These are phyloP conservation scores for Euproctis similis DNA, from an alignment of 2,888 invertebrate genomes.

Conservation along the genomic window DNA sequence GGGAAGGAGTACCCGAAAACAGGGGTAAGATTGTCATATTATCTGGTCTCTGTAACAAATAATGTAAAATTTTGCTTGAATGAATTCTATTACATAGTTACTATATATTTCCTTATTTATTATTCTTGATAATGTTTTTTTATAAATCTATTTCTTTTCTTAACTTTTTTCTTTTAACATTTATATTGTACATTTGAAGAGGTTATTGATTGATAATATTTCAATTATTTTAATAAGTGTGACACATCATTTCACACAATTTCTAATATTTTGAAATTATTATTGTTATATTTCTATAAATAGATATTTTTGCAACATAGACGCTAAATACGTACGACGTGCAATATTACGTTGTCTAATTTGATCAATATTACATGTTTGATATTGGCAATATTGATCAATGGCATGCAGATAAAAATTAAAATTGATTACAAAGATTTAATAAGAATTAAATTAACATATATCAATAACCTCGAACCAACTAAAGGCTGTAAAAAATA, in stretches of 20 bases:
- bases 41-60: slow-evolving; percentile 25
- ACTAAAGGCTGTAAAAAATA: slow-evolving; percentile 45
- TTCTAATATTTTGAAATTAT: too few species aligned
- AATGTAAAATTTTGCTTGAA: slow-evolving; percentile 25
- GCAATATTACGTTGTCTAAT: too few species aligned
- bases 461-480: slow-evolving; percentile 19
- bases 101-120: background rate
- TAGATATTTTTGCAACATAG: too few species aligned
- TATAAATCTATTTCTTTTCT: slow-evolving; percentile 10
- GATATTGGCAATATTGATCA: too few species aligned
- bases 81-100: slow-evolving; percentile 8
- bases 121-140: slow-evolving; percentile 7
- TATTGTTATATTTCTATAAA: too few species aligned
- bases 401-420: too few species aligned
- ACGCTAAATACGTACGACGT: too few species aligned
- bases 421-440: too few species aligned
- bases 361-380: too few species aligned
- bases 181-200: slow-evolving; percentile 13
- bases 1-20: slow-evolving; percentile 67
- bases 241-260: too few species aligned
- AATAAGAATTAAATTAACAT: slow-evolving; percentile 1
- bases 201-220: slow-evolving; percentile 17
- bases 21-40: slow-evolving; percentile 53
- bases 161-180: slow-evolving; percentile 17
- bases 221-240: too few species aligned